Evolutionary conservation across 2,113 vertebrate genomes (phyloP).

Genomic region (Dolichotis patagonum): DNA sequence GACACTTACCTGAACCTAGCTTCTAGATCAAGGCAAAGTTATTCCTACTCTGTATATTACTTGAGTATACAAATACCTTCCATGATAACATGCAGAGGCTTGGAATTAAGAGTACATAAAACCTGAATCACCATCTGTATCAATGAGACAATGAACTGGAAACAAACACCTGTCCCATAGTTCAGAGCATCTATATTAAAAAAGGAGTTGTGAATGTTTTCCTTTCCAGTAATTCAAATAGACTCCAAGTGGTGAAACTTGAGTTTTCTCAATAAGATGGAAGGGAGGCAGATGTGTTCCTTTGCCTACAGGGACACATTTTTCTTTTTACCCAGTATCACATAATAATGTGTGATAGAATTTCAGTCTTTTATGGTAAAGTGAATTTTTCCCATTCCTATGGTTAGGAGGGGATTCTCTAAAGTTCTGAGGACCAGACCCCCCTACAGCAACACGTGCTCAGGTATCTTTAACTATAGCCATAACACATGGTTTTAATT

Average conservation of each 20-base stretch:
- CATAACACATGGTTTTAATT: not conserved
- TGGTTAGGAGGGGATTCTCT: not conserved
- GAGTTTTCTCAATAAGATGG: conserved; percentile 35
- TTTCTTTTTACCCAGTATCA: conserved; percentile 23
- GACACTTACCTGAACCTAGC: conserved; percentile 67
- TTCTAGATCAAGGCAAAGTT: conserved; percentile 74
- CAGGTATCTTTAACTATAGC: conserved; percentile 3
- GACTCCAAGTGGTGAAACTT: conserved; percentile 4
- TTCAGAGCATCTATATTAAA: conserved; percentile 1
- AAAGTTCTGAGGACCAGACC: conserved; percentile 3
- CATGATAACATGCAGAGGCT: conserved; percentile 70
- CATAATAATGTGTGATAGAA: conserved; percentile 26
- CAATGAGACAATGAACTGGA: conserved; percentile 31
- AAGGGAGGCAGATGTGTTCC: not conserved
- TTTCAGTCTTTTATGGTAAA: conserved; percentile 26
- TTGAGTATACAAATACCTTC: conserved; percentile 66
- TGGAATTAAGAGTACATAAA: conserved; percentile 33
- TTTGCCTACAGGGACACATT: not conserved
- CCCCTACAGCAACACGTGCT: not conserved
- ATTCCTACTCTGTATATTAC: conserved; percentile 64
- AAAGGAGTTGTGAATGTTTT: not conserved
- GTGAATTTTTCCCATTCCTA: not conserved
- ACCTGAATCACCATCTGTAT: not conserved
- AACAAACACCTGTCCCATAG: conserved; percentile 19
- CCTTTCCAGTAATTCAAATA: conserved; percentile 45